Conservation (phyloP, 2,797 vertebrate species). For the Necrosyrtes monachus region DNA sequence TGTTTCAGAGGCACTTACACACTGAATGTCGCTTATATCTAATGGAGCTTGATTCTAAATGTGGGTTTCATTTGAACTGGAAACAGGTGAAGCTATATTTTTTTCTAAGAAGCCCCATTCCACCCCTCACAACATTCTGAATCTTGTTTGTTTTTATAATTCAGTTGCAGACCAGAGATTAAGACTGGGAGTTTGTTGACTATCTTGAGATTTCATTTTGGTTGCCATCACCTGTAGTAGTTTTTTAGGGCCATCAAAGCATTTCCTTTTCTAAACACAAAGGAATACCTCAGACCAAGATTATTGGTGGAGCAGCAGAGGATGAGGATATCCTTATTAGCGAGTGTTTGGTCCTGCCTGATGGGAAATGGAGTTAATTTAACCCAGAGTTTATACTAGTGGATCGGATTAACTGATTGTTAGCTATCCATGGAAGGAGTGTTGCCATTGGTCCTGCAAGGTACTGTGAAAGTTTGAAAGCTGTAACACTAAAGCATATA, state of each 20-base stretch:
- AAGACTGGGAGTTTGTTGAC: background rate
- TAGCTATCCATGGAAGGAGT: background rate
- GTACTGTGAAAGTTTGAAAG: slow-evolving; percentile 45
- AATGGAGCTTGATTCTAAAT: background rate
- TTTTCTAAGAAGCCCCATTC: background rate
- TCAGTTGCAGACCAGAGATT: background rate
- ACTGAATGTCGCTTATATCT: background rate
- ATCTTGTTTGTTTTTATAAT: background rate
- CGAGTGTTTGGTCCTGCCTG: background rate
- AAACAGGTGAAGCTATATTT: background rate
- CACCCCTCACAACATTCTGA: background rate
- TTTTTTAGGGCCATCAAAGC: background rate
- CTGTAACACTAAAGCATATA: slow-evolving; percentile 39
- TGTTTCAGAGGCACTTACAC: background rate
- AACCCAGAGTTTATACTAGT: background rate
- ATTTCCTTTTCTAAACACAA: background rate
- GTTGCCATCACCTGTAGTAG: background rate
- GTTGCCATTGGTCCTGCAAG: slow-evolving; percentile 21
- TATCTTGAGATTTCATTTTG: background rate
- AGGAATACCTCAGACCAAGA: background rate
- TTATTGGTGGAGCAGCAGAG: background rate
- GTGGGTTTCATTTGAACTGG: background rate
- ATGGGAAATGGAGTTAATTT: background rate
- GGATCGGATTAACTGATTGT: background rate
- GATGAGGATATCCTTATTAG: background rate